phyloP scores from a whole-genome alignment of 2,797 vertebrate species.

The Enteromius mattozi region DNA sequence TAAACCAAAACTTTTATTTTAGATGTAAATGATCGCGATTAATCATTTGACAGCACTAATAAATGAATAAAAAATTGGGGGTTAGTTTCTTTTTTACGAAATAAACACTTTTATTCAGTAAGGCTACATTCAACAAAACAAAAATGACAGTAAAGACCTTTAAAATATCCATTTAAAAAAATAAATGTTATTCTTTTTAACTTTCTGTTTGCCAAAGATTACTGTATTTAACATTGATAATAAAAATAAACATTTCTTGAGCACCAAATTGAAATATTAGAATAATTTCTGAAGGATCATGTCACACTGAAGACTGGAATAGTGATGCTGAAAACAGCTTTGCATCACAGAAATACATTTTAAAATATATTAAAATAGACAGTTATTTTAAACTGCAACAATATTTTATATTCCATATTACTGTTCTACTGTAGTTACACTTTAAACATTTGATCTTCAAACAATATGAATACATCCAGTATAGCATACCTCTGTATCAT shows the following conservation, averaged over 20 bases:
- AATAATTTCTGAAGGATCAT: not conserved
- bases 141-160: not conserved
- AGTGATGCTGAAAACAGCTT: not conserved
- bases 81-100: not conserved
- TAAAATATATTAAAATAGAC: no score
- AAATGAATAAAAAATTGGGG: no score
- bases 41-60: no score
- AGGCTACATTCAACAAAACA: not conserved
- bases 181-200: not conserved
- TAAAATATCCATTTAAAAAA: not conserved
- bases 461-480: not conserved
- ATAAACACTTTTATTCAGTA: not conserved
- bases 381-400: not conserved
- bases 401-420: not conserved
- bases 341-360: no score
- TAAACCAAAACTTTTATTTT: no score
- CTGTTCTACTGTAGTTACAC: not conserved
- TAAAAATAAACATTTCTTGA: not conserved
- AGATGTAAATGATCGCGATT: no score
- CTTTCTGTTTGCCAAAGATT: not conserved
- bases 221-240: not conserved
- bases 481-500: constrained; percentile 86
- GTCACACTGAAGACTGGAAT: not conserved
- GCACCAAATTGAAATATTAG: not conserved
- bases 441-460: not conserved